Evolutionary conservation across 1,140 invertebrate genomes (phyloP), one percentile per base, ranked within the genome.

Genomic region (Drosophila parabipectinata): DNA sequence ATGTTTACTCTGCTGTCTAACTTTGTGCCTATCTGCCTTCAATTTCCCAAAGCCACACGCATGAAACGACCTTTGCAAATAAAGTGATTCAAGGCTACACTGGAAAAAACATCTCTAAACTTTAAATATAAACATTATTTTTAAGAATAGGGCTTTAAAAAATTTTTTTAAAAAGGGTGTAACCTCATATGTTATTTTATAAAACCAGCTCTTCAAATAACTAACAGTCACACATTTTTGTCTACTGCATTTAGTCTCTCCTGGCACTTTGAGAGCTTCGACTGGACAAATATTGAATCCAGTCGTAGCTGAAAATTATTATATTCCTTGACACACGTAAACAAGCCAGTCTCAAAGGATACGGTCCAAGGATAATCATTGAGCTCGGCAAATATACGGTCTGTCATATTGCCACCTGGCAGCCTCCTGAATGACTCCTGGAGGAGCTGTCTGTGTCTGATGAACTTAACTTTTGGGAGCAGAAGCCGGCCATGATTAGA

Each of bases 1-100:
- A 84, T 84, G 77, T 84, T 85, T 85, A 84, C 77, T 74, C 72
- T 73, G 64, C 72, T 72, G 47, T 80, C 62, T 80, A 68, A 79
- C 74, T 72, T 79, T 47, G 55, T 55, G 37, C 80, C 62, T 9
- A 21, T 41, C 14, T 45, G 37, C 24, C 60, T 45, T 30, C 53
- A 9, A 15, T 21, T 68, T 66, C 39, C 60, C 14, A 37, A 41
- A 44, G n/a, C 24, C 41, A 32, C 51, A 68, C 63, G 45, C 44
- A 50, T 50, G 41, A 15, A 18, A n/a, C 34, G 44, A 69, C 51
- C 24, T 57, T 69, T 21, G 66, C 44, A 69, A 69, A 68, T 69
- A 69, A 41, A 57, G 51, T 9, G 26, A n/a, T 68, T 32, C 3
- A 4, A 8, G 26, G 15, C 0, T 34, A 3, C 28, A 63, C 63